Base-by-base conservation (phyloP, 53 echinoderm and acorn worm species). In the Holothuria leucospilota region DNA sequence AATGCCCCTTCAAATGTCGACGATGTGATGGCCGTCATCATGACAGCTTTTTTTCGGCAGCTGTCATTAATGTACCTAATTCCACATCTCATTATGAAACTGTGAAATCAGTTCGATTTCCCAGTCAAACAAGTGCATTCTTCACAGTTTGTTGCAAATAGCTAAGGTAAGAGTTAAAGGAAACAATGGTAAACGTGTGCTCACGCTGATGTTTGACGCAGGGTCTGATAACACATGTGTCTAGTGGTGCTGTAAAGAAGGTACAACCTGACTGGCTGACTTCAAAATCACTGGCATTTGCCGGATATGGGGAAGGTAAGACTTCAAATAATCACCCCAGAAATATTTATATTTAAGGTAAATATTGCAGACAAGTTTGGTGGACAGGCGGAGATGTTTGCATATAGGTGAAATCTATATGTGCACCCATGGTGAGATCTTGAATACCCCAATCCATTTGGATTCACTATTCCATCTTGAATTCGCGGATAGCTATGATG, bases 221-320 rank as follows among this genome's bases (percentile, higher is more conserved):
- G 85, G 85, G 26, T 85, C 85, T 20, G 72, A 85, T 58, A 85
- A 85, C n/a, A 85, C 85, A n/a, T 85, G 52, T 58, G 52, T 59
- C 85, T 58, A 85, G 85, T 71, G 29, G 4, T 4, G 56, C 62
- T 59, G 85, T 59, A 29, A 85, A 52, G 56, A 71, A 85, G 53
- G 56, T 85, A 71, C 20, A 24, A 27, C 71, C 71, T 58, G 85
- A 58, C 21, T 85, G 85, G 85, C 13, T 85, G 39, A 71, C 71
- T 20, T 51, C 61, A 0, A 71, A 85, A 71, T 85, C 85, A 69
- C 20, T 85, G 21, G 56, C 85, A 52, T 85, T 30, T 71, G 85
- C 71, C 52, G 85, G 71, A 60, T 85, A 49, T 53, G 85, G 70
- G 34, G 72, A 61, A 12, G 85, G 71, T 15, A 85, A 71, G n/a